phyloP scores from a whole-genome alignment of 2,797 vertebrate genomes.

The Sylvilagus floridanus region DNA sequence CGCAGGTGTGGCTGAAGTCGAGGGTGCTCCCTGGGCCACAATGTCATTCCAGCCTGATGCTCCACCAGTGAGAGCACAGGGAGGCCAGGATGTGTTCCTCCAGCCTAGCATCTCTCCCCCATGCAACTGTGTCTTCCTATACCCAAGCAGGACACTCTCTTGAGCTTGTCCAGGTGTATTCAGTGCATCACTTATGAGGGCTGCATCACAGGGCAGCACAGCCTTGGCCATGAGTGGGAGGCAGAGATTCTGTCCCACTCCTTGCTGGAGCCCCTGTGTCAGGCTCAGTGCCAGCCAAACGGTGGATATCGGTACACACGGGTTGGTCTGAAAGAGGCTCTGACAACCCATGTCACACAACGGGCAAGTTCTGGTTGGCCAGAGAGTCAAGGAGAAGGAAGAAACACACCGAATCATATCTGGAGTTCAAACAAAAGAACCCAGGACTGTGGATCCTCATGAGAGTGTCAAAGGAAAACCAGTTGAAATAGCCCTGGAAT shows the following conservation, averaged over 20 bases:
- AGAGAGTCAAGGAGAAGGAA: background rate
- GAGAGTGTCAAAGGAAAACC: background rate
- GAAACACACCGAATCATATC: background rate
- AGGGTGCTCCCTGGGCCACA: background rate
- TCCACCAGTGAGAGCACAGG: background rate
- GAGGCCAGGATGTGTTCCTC: background rate
- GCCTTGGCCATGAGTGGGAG: background rate
- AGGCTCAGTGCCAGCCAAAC: background rate
- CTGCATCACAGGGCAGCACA: background rate
- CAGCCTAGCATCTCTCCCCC: background rate
- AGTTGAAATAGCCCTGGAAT: background rate
- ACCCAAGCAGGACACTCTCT: background rate
- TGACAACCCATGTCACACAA: background rate
- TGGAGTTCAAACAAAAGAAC: conserved; percentile 22
- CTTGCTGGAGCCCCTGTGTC: background rate
- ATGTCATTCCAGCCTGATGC: background rate
- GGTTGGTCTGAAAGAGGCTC: background rate
- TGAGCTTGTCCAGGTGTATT: background rate
- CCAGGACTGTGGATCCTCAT: background rate
- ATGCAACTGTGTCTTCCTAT: background rate
- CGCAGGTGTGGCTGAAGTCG: background rate
- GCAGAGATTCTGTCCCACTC: background rate
- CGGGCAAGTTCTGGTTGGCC: background rate
- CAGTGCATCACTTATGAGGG: background rate
- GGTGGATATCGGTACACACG: background rate